Base-by-base conservation (phyloP, 2,113 vertebrate species). In the Epinephelus fuscoguttatus region DNA sequence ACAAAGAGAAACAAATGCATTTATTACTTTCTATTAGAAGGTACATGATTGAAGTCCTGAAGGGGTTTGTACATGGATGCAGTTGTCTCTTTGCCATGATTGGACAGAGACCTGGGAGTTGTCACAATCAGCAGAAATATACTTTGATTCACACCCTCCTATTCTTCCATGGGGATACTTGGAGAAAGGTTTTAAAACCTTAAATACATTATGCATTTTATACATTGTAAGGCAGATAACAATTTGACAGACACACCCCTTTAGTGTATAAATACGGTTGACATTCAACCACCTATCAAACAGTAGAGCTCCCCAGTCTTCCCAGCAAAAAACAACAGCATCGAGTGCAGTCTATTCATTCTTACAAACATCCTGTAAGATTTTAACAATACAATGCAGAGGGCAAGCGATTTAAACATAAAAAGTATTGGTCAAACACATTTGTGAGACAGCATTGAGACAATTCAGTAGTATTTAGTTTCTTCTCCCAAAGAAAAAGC, bases 1-100 rank as follows among this genome's bases (percentile, higher is more conserved):
- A 69, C 52, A 49, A 84, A 78, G 56, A 75, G 84, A 90, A 94
- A 94, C 89, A 89, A 81, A 27, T 85, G 85, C 75, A 89, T 95
- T 95, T 95, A 94, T 94, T 95, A 87, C 75, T 88, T 74, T 86
- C 89, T 90, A 86, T 81, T 91, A 88, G 90, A 88, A 90, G 84
- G 71, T 94, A 95, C 94, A 94, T 77, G 88, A 90, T 77, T 93
- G 80, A 84, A 89, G 75, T 86, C 91, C 92, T 92, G 90, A 88
- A 89, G 87, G 84, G 56, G 42, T 68, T 84, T 92, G 74, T 83
- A 91, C 86, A 89, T 71, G 57, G 68, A 86, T 89, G 76, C 55
- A 81, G 53, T 81, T 30, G 59, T 47, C 18, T 73, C 40, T 45
- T 83, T 78, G 47, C 55, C 75, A 64, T 74, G 53, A 69, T 33